Base-by-base conservation (phyloP, 2,888 invertebrate species). In the Stenoptilia bipunctidactyla region DNA sequence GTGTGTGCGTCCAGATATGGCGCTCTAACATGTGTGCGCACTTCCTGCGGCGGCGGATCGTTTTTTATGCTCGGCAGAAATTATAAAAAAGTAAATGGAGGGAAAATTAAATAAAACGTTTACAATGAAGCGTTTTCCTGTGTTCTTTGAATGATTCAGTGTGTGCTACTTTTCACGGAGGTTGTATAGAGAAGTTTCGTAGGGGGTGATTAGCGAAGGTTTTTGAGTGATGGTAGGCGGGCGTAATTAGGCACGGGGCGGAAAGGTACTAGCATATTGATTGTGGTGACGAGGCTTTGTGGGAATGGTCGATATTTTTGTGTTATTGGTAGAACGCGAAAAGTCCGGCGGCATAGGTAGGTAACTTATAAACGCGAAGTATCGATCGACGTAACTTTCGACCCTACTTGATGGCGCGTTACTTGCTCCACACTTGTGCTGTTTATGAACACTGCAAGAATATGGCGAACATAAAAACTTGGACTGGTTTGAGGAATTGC, bases 21-120 rank as follows among this genome's bases (percentile, higher is more conserved):
- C 56, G 45, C 46, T 47, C 46, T 56, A 46, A 47, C 55, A 44
- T 70, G 79, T 82, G 58, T 77, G 79, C 66, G 66, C 66, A 73
- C 69, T 80, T 80, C 80, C 80, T 82, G 79, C 79, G 76, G 73
- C 77, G 71, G 74, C 64, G 76, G 75, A 80, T 79, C 80, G 79
- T 80, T 83, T 79, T 80, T 80, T 80, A 80, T 76, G 73, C 80
- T 72, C 69, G 72, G 68, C 77, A 80, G 72, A 79, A 82, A 80
- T 83, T 80, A 80, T 79, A 82, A 82, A 82, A 66, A 82, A 79
- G 76, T 80, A 83, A 82, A 80, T 80, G 80, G 79, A 80, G 79
- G 82, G 80, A 82, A 82, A 83, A 79, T 82, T 80, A 79, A 82
- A 80, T 83, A 80, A 79, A 82, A 82, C 77, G 79, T 79, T 80